Conservation (phyloP, 2,888 invertebrate genomes). For the Leptinotarsa rubiginosa region DNA sequence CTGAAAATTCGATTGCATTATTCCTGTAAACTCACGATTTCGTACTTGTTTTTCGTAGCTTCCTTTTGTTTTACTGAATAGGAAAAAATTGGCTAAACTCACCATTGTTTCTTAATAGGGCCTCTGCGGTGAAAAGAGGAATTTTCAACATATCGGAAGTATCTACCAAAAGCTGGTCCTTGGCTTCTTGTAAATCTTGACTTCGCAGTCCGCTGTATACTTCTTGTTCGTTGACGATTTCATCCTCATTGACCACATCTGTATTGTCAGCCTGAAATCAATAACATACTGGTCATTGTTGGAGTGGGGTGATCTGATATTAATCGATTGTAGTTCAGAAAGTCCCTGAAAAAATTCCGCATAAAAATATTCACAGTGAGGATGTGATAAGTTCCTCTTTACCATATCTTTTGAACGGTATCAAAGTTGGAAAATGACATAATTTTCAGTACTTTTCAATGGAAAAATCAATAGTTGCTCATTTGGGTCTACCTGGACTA, state of each 20-base stretch:
- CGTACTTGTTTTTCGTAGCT: neutral
- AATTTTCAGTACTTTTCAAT: no score
- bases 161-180: constrained; percentile 77
- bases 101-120: constrained; percentile 76
- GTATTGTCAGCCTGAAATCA: constrained; percentile 64
- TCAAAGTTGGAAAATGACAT: no score
- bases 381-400: no score
- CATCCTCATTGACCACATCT: constrained; percentile 69
- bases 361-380: no score
- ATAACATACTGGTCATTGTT: no score
- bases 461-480: no score
- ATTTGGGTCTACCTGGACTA: no score
- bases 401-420: no score
- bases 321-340: no score
- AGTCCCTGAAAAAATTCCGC: no score
- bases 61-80: neutral
- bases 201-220: constrained; percentile 74
- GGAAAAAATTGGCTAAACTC: constrained; percentile 39
- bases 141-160: constrained; percentile 79
- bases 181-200: constrained; percentile 78
- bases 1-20: constrained; percentile 61
- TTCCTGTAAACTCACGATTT: neutral
- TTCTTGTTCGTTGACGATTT: constrained; percentile 66
- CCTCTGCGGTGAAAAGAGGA: constrained; percentile 78
- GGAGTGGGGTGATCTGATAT: no score